phyloP scores from a whole-genome alignment of 2,888 invertebrate species.

The Ormyrus rosae region DNA sequence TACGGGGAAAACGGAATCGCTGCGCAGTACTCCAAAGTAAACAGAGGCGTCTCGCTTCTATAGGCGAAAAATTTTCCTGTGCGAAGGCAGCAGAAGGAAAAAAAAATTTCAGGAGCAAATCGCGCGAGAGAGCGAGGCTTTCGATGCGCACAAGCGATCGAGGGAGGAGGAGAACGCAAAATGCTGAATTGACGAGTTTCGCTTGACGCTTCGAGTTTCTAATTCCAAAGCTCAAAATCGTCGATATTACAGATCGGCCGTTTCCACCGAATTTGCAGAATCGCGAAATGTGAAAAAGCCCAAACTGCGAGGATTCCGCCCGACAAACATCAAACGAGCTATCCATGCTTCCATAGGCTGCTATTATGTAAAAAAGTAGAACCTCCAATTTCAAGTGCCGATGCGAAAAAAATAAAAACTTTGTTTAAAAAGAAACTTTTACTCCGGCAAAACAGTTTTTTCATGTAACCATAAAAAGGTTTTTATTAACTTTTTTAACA shows the following conservation, averaged over 20 bases:
- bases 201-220: slow-evolving; percentile 26
- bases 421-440: too few species aligned
- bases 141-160: not conserved
- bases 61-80: slow-evolving; percentile 4
- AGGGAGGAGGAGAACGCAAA: not conserved
- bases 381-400: too few species aligned
- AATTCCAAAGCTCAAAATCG: slow-evolving; percentile 36
- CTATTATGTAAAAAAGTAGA: too few species aligned
- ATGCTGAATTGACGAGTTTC: slow-evolving; percentile 34
- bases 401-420: too few species aligned
- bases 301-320: too few species aligned
- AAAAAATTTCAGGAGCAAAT: slow-evolving; percentile 16
- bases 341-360: too few species aligned
- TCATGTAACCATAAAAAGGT: too few species aligned
- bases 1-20: slow-evolving; percentile 7
- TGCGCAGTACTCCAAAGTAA: not conserved
- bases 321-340: too few species aligned
- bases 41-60: slow-evolving; percentile 5
- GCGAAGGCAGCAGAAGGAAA: not conserved
- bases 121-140: not conserved
- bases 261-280: slow-evolving; percentile 20
- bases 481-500: too few species aligned
- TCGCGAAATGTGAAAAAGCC: slow-evolving; percentile 10
- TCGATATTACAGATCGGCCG: slow-evolving; percentile 37
- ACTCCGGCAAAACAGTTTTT: too few species aligned